A percentile compares a stretch with the other conserved stretches of the same genome.
Conservation (phyloP, 2,888 invertebrate genomes). For the Smittia aterrima region DNA sequence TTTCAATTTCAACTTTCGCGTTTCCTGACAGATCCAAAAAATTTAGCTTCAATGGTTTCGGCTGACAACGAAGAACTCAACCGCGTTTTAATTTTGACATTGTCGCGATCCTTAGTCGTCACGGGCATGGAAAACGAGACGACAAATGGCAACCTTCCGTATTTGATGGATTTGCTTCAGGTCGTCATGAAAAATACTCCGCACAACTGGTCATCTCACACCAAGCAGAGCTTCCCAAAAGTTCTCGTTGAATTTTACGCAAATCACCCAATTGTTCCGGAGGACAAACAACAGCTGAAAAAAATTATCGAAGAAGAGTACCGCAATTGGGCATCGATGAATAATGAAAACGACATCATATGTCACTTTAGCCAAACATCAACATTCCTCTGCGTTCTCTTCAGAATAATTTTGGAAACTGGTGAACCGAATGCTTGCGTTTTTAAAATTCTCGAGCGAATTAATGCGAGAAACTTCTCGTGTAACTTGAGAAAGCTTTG, state of each 20-base stretch:
- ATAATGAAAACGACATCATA: conserved; percentile 91
- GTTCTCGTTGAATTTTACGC: conserved; percentile 87
- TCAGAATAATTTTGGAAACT: conserved; percentile 94
- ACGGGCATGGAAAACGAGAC: conserved; percentile 77
- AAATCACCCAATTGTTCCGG: conserved; percentile 72
- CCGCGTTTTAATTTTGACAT: conserved; percentile 84
- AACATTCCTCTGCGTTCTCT: conserved; percentile 86
- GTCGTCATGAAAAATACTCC: conserved; percentile 93
- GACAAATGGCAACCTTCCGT: conserved; percentile 30
- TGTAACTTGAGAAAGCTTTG: conserved; percentile 91
- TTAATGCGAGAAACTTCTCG: conserved; percentile 87
- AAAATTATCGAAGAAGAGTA: conserved; percentile 95
- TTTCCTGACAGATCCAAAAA: conserved; percentile 87
- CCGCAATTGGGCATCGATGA: conserved; percentile 95
- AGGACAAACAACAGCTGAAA: conserved; percentile 87
- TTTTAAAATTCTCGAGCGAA: conserved; percentile 92
- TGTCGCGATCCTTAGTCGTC: conserved; percentile 91
- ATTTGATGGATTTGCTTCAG: conserved; percentile 72
- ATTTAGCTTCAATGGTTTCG: conserved; percentile 68
- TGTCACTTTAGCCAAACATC: conserved; percentile 93
- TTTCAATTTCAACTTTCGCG: conserved; percentile 91
- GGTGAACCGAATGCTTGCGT: conserved; percentile 91
- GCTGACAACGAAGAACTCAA: conserved; percentile 95
- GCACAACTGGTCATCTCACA: conserved; percentile 92
- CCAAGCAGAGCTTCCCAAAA: conserved; percentile 86